Evolutionary conservation across 2,888 invertebrate species (phyloP), one percentile per base, ranked within the genome.

Genomic region (Coenonympha glycerion): DNA sequence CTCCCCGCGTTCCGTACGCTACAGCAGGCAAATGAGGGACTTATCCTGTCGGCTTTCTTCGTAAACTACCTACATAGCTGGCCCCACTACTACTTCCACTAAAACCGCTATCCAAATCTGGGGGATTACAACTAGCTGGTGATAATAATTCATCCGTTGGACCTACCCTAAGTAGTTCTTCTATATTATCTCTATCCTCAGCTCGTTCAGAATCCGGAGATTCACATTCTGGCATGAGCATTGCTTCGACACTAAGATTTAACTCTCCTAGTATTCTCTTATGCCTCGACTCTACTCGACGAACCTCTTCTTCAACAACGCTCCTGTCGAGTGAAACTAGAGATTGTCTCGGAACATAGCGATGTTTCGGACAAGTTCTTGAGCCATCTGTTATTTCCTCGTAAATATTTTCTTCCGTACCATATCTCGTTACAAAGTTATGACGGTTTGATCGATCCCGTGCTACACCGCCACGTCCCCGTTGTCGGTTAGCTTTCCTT

Each of bases 201-300:
- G 89, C 90, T 65, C 91, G 89, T 72, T 91, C 91, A 42, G 90
- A 91, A 73, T 89, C 89, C 60, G 88, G 90, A 60, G 89, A 91
- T 80, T 89, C 90, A 57, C 90, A 90, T 67, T 92, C 91, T 13
- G 95, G 95, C 95, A 95, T 96, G 59, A 96, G 80, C 95, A 96
- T 95, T 37, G 94, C 95, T 82, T 96, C 95, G 36, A 94, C 93
- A 63, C 95, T 93, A 54, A 96, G 89, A 87, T 95, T 95, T 53
- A 96, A 85, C 77, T 96, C 95, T 36, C 94, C 95, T 57, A 96
- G 89, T 61, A 95, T 93, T 69, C 93, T 89, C 64, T 92, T 91
- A 79, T 96, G 95, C 49, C 93, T 90, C 57, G 92, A 92, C 76
- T 95, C 95, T 42, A 96, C 95, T 59, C 93, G 89, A 45, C 94